Evolutionary conservation across 2,797 vertebrate genomes (phyloP).

Genomic region (Eospalax fontanierii): DNA sequence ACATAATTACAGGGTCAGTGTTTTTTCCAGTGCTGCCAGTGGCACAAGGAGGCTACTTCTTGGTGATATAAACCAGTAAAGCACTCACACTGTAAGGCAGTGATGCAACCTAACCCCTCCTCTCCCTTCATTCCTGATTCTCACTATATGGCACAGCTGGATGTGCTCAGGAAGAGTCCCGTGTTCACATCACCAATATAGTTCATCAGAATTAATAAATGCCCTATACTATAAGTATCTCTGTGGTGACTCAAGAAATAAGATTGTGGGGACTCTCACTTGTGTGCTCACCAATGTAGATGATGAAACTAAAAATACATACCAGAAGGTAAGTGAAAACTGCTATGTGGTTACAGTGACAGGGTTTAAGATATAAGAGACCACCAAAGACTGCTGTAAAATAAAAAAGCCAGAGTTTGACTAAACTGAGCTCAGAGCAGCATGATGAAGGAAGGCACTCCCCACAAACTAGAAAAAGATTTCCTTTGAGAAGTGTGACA

Average conservation of each 20-base stretch:
- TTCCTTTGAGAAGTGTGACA: background rate
- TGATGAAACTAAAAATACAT: background rate
- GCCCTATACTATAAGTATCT: background rate
- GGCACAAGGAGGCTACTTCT: constrained; percentile 9
- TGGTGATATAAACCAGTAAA: constrained; percentile 27
- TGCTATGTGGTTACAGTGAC: background rate
- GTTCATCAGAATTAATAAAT: background rate
- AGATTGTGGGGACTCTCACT: background rate
- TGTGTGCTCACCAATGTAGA: constrained; percentile 15
- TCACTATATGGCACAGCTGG: background rate
- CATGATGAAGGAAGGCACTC: background rate
- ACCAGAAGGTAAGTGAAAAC: constrained; percentile 22
- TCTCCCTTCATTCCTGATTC: constrained; percentile 17
- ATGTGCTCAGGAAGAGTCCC: background rate
- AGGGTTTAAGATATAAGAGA: constrained; percentile 33
- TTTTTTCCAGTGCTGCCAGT: background rate
- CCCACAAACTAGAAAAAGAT: constrained; percentile 15
- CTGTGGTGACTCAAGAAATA: background rate
- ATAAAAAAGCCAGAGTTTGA: background rate
- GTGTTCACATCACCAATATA: background rate
- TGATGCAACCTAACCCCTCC: background rate
- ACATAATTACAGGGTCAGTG: background rate
- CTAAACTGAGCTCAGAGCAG: background rate
- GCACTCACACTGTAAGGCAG: background rate
- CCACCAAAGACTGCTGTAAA: constrained; percentile 40